Conservation (phyloP, 2,113 vertebrate genomes). For the Potamarius usumacintae region DNA sequence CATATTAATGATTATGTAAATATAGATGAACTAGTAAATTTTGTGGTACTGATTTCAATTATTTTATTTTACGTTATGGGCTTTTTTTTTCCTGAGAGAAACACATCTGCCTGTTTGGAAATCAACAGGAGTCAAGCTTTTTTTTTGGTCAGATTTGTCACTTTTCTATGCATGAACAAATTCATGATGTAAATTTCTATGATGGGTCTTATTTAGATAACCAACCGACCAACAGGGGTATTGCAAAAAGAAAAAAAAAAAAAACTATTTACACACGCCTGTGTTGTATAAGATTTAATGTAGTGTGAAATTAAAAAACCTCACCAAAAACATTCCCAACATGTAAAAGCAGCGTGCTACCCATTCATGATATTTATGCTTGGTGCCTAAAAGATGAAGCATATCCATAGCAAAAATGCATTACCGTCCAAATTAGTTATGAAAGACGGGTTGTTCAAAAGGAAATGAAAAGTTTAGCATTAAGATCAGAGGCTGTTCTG, state of each 20-base stretch:
- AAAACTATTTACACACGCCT: constrained; percentile 61
- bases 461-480: constrained; percentile 15
- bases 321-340: constrained; percentile 59
- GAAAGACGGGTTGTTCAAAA: constrained; percentile 36
- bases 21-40: not conserved
- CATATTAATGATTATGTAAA: not conserved
- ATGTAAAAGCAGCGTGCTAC: constrained; percentile 59
- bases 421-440: constrained; percentile 54
- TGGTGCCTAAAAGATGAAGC: constrained; percentile 63
- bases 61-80: not conserved
- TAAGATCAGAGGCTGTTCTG: constrained; percentile 24
- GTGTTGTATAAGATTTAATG: constrained; percentile 69
- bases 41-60: not conserved
- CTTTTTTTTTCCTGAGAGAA: not conserved
- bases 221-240: constrained; percentile 54
- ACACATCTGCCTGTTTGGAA: not conserved
- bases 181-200: constrained; percentile 51
- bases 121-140: constrained; percentile 33
- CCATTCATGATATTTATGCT: constrained; percentile 63
- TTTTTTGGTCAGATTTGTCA: constrained; percentile 31
- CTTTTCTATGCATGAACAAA: constrained; percentile 49
- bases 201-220: constrained; percentile 58
- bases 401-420: constrained; percentile 56
- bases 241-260: constrained; percentile 37
- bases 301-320: constrained; percentile 71